Percentiles rank a stretch among this genome's conserved stretches.
These are phyloP conservation scores for Channallabes apus DNA, from an alignment of 2,797 vertebrate species.

Conservation along the genomic window DNA sequence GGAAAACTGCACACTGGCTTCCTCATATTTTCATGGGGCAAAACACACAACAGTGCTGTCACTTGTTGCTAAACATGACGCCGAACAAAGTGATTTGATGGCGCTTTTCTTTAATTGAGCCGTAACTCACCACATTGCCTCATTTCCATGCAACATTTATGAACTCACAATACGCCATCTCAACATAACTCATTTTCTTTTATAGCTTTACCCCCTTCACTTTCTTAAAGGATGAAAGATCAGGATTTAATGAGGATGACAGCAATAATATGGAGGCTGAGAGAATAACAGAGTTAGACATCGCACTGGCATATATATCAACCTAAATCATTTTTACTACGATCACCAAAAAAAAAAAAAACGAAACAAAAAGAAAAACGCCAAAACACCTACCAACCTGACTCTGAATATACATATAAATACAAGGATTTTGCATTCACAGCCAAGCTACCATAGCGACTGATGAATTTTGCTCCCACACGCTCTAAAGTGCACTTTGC, in stretches of 20 bases:
- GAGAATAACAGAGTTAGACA: background rate
- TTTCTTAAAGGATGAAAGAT: background rate
- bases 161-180: background rate
- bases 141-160: conserved; percentile 13
- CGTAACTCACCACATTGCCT: background rate
- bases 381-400: background rate
- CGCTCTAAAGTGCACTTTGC: conserved; percentile 17
- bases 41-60: background rate
- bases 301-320: background rate
- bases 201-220: conserved; percentile 3
- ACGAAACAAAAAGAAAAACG: background rate
- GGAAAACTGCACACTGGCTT: background rate
- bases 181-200: background rate
- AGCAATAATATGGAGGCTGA: background rate
- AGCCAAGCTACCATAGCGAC: background rate
- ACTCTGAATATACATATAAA: background rate
- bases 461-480: conserved; percentile 18
- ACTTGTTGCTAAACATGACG: background rate
- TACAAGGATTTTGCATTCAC: background rate
- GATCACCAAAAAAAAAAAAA: background rate
- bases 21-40: background rate
- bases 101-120: background rate
- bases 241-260: background rate
- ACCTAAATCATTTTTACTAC: background rate
- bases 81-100: background rate